Evolutionary conservation across 2,113 vertebrate genomes (phyloP), one percentile per base, ranked within the genome.

Genomic region (Pleuronectes platessa): DNA sequence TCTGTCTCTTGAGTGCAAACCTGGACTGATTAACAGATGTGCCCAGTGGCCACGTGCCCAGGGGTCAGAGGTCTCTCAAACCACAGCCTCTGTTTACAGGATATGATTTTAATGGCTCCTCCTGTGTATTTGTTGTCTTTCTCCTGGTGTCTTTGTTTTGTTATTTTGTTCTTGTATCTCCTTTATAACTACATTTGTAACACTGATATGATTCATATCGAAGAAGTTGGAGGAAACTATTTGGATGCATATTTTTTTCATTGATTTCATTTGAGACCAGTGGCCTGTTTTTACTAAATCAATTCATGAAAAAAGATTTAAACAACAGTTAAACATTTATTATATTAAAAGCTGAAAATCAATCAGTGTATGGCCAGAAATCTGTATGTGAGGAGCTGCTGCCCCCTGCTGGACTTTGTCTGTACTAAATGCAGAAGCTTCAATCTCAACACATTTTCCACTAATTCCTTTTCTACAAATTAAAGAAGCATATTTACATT

Each of bases 371-470:
- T 75, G 76, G 79, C 0, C 1, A 20, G 15, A 12, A 51, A 17
- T 17, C 15, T 26, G 10, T 9, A 14, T 49, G 18, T 5, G 70
- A 76, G 6, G 15, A 5, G 7, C 13, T 86, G 73, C 45, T 60
- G 86, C 82, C 87, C 62, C 53, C 89, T 90, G 20, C 47, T 71
- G 91, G 81, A 49, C 3, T 0, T 0, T 17, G 3, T 58, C 13
- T 60, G n/a, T 26, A 78, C n/a, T 56, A 24, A 2, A 10, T 2
- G 14, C 1, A n/a, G 13, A 45, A 3, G 12, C 10, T 23, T 17
- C 17, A 47, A 47, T 15, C 14, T 4, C 11, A 47, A 47, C 45
- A 31, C 31, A 31, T 31, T 7, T 31, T 1, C 31, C 31, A 31
- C 31, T 6, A 31, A 31, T 31, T 31, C 6, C 2, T 17, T 14